Evolutionary conservation across 2,113 vertebrate genomes (phyloP), one percentile per base, ranked within the genome.

Genomic region (Crotalus helleri): DNA sequence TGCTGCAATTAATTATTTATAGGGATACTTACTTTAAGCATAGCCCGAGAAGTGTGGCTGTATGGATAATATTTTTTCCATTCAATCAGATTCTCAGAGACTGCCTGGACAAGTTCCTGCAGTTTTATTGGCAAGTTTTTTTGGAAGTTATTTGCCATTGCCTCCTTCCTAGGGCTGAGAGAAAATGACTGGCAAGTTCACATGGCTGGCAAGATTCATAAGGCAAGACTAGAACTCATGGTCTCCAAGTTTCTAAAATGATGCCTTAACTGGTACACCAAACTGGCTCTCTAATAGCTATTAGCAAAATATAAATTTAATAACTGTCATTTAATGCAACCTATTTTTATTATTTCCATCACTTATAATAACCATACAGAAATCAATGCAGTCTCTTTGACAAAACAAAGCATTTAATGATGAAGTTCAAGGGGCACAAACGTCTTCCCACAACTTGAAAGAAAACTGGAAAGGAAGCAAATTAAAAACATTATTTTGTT

Each of bases 261-360:
- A 69, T 58, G 57, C 21, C 57, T 58, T 58, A 58, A 53, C 26
- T 8, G 8, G 29, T 55, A 58, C 91, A 94, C 91, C 93, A 94
- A 95, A 94, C 86, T 95, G 94, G 95, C 93, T 94, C 91, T 96
- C 96, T 96, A 96, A 95, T 92, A 95, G 90, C 91, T 90, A 85
- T 92, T 88, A 93, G 90, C 95, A 96, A 95, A 96, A 94, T 89
- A 54, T 94, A 96, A 96, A 94, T 89, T 94, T 89, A 92, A 92
- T 92, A 13, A 17, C 90, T 92, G 94, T 17, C 49, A 92, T 92
- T 91, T 92, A 89, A 94, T 95, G 74, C 33, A 92, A 92, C 94
- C 85, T 64, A 91, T 96, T 96, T 97, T 93, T 88, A 90, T 92
- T 94, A 91, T 96, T 94, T 29, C 91, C 91, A 96, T 95, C 91